phyloP scores from a whole-genome alignment of 2,888 invertebrate genomes.

The Leucania comma region DNA sequence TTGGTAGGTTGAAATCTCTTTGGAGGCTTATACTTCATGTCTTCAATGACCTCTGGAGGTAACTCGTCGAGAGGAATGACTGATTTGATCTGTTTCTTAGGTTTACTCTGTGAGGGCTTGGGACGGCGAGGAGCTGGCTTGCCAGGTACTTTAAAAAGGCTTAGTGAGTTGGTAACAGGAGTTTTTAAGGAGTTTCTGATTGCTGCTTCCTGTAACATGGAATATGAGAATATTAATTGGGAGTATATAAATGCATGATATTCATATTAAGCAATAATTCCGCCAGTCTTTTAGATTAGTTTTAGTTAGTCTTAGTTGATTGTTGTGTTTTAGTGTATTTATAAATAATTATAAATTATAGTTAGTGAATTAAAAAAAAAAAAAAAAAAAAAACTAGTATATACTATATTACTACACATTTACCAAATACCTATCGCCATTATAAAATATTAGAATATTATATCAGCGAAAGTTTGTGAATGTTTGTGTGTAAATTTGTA shows the following conservation, averaged over 20 bases:
- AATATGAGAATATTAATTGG: background rate
- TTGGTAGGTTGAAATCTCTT: conserved; percentile 80
- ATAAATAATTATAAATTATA: no score
- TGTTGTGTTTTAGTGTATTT: no score
- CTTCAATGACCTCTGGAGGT: conserved; percentile 78
- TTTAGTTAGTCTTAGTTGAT: no score
- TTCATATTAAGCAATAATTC: no score
- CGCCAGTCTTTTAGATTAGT: no score
- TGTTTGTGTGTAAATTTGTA: no score
- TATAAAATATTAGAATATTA: no score
- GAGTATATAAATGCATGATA: background rate
- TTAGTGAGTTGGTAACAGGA: conserved; percentile 58
- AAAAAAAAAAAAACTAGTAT: no score
- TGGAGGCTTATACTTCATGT: conserved; percentile 85
- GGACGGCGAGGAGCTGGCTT: conserved; percentile 64
- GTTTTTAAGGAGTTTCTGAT: conserved; percentile 73
- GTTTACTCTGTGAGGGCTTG: conserved; percentile 61
- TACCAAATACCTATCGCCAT: no score
- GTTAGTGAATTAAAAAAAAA: no score
- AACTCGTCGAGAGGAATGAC: conserved; percentile 66
- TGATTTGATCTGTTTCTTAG: conserved; percentile 70
- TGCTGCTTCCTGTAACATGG: conserved; percentile 73
- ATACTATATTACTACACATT: no score
- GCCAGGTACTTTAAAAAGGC: conserved; percentile 74
- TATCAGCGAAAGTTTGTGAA: no score